These are phyloP conservation scores for Coenonympha glycerion DNA, from an alignment of 2,888 invertebrate species.

Conservation along the genomic window DNA sequence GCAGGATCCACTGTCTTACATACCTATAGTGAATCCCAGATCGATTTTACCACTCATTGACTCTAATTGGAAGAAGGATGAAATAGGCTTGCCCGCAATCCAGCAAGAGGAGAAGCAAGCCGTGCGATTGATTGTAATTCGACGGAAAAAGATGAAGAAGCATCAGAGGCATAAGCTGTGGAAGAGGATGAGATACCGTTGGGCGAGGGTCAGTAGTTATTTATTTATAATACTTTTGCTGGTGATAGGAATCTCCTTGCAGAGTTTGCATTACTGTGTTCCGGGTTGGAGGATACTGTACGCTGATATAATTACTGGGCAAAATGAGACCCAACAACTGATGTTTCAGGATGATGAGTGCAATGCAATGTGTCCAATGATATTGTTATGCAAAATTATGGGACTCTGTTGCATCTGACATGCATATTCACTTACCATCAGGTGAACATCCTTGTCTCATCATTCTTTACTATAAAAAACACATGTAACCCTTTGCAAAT, in stretches of 20 bases:
- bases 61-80: constrained; percentile 60
- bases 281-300: no score
- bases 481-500: no score
- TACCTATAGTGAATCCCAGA: constrained; percentile 63
- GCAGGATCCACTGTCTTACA: constrained; percentile 56
- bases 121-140: constrained; percentile 82
- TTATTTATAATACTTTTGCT: constrained; percentile 27
- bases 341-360: no score
- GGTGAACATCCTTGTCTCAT: no score
- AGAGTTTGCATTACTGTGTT: no score
- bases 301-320: no score
- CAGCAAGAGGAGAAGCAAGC: constrained; percentile 80
- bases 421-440: no score
- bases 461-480: no score
- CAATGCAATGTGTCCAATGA: no score
- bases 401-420: no score
- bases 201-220: constrained; percentile 75
- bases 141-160: constrained; percentile 89
- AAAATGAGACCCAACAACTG: no score
- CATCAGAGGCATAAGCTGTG: constrained; percentile 88
- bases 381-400: no score
- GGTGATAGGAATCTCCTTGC: background rate
- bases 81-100: constrained; percentile 64
- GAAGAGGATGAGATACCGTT: constrained; percentile 85
- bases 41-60: constrained; percentile 63